Conservation (phyloP, 2,888 invertebrate genomes). For the Diplazon laetatorius region DNA sequence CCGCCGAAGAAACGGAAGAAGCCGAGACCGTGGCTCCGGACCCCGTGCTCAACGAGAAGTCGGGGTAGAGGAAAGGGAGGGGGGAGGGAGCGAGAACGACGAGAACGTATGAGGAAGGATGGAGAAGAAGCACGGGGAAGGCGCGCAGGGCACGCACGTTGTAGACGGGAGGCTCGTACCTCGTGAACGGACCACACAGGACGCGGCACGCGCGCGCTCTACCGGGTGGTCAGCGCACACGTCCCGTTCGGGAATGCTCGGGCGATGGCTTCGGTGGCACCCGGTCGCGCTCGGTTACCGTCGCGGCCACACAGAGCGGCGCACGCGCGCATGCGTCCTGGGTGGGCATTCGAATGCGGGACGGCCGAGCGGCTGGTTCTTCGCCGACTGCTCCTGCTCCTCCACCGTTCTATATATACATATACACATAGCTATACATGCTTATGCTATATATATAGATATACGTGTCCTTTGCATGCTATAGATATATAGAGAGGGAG, state of each 20-base stretch:
- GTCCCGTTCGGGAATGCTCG: conserved; percentile 77
- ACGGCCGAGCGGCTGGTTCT: conserved; percentile 72
- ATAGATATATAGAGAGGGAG: no score
- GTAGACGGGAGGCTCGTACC: conserved; percentile 65
- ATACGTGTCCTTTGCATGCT: no score
- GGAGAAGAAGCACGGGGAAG: conserved; percentile 58
- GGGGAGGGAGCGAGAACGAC: conserved; percentile 10
- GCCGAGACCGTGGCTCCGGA: no score
- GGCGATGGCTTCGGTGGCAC: conserved; percentile 68
- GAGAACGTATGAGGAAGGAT: conserved; percentile 25
- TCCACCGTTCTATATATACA: no score
- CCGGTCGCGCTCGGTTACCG: conserved; percentile 74
- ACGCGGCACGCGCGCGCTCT: conserved; percentile 90
- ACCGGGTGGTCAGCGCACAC: conserved; percentile 82
- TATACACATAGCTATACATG: conserved; percentile 5
- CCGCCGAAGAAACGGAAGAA: background rate
- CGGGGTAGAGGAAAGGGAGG: conserved; percentile 9
- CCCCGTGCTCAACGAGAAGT: background rate
- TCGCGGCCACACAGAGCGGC: conserved; percentile 80
- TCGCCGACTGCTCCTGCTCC: no score
- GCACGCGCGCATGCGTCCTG: conserved; percentile 82
- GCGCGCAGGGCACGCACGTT: conserved; percentile 63
- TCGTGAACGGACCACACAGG: conserved; percentile 86
- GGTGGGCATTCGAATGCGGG: conserved; percentile 81
- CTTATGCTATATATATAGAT: no score